A percentile compares a stretch with the other conserved stretches of the same genome.
These are phyloP conservation scores for Hemiscyllium ocellatum DNA, from an alignment of 2,113 vertebrate species.

Conservation along the genomic window DNA sequence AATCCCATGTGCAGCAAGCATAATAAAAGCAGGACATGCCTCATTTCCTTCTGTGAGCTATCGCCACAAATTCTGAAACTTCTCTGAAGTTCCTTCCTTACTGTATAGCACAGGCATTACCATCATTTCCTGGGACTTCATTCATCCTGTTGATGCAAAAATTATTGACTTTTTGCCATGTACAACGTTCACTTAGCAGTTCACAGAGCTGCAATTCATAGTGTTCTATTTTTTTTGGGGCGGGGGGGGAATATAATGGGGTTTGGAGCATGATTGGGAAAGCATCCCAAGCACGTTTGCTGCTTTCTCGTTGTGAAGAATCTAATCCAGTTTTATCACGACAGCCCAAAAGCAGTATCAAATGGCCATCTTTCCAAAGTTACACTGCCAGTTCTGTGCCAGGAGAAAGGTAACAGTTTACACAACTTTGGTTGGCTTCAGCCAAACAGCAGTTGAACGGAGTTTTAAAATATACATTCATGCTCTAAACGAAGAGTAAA, in stretches of 20 bases:
- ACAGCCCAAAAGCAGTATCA: background rate
- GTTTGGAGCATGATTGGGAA: background rate
- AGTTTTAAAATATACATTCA: background rate
- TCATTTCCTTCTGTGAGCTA: constrained; percentile 61
- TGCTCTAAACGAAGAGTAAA: background rate
- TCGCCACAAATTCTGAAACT: constrained; percentile 46
- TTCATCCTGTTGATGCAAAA: constrained; percentile 61
- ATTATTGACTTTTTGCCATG: background rate
- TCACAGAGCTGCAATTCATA: background rate
- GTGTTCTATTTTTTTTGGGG: background rate
- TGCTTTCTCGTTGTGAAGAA: background rate
- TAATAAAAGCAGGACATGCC: constrained; percentile 66
- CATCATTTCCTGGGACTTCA: constrained; percentile 55
- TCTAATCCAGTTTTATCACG: background rate
- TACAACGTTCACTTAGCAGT: background rate
- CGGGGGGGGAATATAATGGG: too few species aligned
- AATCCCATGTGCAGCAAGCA: constrained; percentile 50
- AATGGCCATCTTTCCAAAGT: background rate
- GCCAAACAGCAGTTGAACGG: background rate
- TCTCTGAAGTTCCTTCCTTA: constrained; percentile 65
- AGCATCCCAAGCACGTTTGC: background rate
- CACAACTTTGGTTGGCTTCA: background rate
- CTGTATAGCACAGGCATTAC: constrained; percentile 48
- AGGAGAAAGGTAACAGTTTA: background rate
- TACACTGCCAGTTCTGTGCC: background rate